Conservation (phyloP, 1,140 invertebrate genomes). For the Gonioctena quinquepunctata region DNA sequence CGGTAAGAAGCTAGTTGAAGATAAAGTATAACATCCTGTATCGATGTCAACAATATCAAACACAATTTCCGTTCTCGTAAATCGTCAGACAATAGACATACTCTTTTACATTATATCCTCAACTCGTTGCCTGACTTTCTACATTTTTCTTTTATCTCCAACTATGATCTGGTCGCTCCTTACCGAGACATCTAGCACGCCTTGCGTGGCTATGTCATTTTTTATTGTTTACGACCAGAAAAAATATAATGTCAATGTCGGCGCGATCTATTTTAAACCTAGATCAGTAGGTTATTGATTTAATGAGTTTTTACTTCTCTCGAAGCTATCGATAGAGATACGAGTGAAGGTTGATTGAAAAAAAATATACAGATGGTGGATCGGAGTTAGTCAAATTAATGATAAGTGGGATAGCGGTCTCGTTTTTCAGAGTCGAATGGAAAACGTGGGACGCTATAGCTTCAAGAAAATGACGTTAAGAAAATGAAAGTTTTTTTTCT, state of each 20-base stretch:
- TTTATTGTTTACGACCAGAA: not conserved
- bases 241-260: not conserved
- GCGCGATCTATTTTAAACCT: not conserved
- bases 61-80: not conserved
- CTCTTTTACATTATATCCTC: not conserved
- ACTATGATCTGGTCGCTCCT: not conserved
- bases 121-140: not conserved
- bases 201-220: not conserved
- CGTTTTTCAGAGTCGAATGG: no score
- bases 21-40: no score
- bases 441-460: no score
- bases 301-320: not conserved
- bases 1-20: no score
- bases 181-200: not conserved
- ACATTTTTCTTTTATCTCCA: not conserved
- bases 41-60: no score
- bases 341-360: not conserved
- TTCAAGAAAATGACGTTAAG: no score
- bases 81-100: not conserved
- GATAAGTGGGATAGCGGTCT: no score
- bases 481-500: no score
- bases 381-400: no score
- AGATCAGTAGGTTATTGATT: constrained; percentile 7
- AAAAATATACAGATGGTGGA: no score
- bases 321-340: not conserved